These are phyloP conservation scores for Gymnorhina tibicen DNA, from an alignment of 2,113 vertebrate species.

Conservation along the genomic window DNA sequence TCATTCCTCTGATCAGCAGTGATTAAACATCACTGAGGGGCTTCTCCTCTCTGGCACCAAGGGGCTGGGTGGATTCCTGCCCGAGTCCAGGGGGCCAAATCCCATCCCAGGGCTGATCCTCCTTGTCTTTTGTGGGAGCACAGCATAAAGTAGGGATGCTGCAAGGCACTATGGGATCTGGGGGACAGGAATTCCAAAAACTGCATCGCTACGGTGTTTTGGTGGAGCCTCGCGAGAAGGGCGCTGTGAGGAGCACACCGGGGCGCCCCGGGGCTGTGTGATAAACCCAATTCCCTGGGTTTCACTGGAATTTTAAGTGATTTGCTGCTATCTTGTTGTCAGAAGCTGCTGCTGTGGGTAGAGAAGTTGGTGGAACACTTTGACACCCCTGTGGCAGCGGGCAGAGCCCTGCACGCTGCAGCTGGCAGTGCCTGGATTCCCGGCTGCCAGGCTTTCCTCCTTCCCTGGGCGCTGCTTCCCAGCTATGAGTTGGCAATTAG, in stretches of 20 bases:
- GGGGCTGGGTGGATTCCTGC: not conserved
- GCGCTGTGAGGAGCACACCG: not conserved
- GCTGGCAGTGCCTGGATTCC: not conserved
- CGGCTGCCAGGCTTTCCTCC: fast-evolving
- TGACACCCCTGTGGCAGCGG: fast-evolving
- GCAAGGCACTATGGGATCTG: not conserved
- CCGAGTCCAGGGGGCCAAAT: not conserved
- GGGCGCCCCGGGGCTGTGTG: not conserved
- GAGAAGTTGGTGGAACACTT: not conserved
- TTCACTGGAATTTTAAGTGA: not conserved
- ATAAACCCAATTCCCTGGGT: not conserved
- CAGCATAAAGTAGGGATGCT: not conserved
- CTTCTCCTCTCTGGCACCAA: not conserved
- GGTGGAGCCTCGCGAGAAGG: not conserved
- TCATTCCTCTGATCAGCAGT: not conserved
- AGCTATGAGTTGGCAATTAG: fast-evolving
- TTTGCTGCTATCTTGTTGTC: not conserved
- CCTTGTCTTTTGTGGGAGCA: not conserved
- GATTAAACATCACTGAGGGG: not conserved
- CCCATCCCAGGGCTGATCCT: not conserved
- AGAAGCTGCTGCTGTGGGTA: not conserved
- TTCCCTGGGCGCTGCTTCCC: not conserved
- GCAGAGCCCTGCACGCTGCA: not conserved
- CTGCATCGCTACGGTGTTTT: fast-evolving
- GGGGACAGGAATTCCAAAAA: not conserved